Evolutionary conservation across 2,797 vertebrate species (phyloP).

Genomic region (Chromis chromis): DNA sequence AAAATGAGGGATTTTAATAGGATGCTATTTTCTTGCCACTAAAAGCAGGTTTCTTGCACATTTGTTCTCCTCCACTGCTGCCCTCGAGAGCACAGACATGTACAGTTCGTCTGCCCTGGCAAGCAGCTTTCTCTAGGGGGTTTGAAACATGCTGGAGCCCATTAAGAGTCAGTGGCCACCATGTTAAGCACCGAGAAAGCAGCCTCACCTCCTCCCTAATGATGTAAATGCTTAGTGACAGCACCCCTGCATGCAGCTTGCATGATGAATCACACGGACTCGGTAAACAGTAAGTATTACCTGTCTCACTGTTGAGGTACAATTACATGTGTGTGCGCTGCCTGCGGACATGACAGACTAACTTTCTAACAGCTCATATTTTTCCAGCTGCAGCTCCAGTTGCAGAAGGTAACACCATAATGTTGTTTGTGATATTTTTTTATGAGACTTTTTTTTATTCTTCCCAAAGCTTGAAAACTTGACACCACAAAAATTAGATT

Average conservation of each 20-base stretch:
- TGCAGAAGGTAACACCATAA: constrained; percentile 3
- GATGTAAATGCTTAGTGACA: constrained; percentile 77
- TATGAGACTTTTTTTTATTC: not conserved
- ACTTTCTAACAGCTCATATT: constrained; percentile 32
- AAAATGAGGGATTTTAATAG: not conserved
- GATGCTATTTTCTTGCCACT: too few species aligned
- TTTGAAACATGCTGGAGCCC: constrained; percentile 68
- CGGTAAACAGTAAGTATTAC: constrained; percentile 65
- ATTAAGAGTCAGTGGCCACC: constrained; percentile 74
- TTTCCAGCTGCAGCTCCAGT: too few species aligned
- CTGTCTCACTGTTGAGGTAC: constrained; percentile 60
- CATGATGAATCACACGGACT: constrained; percentile 71
- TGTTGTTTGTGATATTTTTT: constrained; percentile 9
- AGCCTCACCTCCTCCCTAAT: constrained; percentile 71
- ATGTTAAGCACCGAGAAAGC: constrained; percentile 65
- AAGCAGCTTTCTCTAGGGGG: constrained; percentile 61
- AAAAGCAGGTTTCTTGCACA: too few species aligned
- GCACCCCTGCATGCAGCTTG: constrained; percentile 53
- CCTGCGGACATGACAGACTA: constrained; percentile 49
- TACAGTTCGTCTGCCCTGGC: constrained; percentile 64
- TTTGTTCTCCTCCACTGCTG: not conserved
- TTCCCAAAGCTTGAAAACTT: too few species aligned
- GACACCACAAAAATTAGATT: not conserved
- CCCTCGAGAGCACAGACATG: constrained; percentile 28
- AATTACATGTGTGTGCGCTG: constrained; percentile 44